Percentiles rank a stretch among this genome's conserved stretches.
phyloP scores from a whole-genome alignment of 2,888 invertebrate species.

The Philereme transversata region DNA sequence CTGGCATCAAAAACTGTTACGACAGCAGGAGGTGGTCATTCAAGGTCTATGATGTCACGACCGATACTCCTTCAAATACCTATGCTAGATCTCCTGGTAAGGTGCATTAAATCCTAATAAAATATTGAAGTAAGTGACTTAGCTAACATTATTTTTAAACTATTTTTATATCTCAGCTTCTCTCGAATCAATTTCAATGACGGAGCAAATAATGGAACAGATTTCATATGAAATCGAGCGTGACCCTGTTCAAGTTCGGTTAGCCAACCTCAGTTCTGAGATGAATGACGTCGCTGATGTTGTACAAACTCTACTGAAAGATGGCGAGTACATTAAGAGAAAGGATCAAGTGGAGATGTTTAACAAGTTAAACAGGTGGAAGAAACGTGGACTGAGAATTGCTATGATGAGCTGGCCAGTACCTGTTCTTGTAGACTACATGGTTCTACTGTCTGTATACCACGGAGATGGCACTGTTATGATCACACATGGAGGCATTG shows the following conservation, averaged over 20 bases:
- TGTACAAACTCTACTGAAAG: conserved; percentile 48
- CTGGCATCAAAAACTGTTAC: conserved; percentile 84
- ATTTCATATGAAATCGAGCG: conserved; percentile 81
- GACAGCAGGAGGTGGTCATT: conserved; percentile 73
- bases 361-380: conserved; percentile 89
- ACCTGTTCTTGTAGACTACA: conserved; percentile 75
- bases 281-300: conserved; percentile 71
- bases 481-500: conserved; percentile 88
- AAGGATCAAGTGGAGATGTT: conserved; percentile 81
- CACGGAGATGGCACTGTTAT: conserved; percentile 89
- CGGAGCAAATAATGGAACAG: conserved; percentile 87
- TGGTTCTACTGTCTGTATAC: conserved; percentile 87
- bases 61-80: conserved; percentile 86
- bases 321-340: conserved; percentile 82
- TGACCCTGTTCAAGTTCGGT: conserved; percentile 83
- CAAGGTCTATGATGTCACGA: conserved; percentile 73
- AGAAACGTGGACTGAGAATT: conserved; percentile 88
- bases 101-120: neutral
- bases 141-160: neutral
- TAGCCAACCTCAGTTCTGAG: conserved; percentile 58
- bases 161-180: conserved; percentile 69
- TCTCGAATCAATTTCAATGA: conserved; percentile 85
- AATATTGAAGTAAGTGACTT: neutral
- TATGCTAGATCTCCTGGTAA: conserved; percentile 88
- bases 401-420: conserved; percentile 88